Conservation (phyloP, 2,113 vertebrate genomes). For the Lipophrys pholis region DNA sequence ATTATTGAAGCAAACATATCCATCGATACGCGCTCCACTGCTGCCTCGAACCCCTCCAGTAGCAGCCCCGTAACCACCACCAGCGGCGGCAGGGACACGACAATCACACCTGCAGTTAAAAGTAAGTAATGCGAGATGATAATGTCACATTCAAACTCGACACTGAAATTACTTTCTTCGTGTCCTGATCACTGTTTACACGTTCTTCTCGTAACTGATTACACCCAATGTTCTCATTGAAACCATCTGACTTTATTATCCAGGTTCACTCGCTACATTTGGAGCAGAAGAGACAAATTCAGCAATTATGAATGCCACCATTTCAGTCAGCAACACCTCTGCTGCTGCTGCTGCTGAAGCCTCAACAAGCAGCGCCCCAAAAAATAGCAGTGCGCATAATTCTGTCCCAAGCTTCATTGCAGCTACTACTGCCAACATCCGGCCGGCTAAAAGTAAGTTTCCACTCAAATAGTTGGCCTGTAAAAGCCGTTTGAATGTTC, state of each 20-base stretch:
- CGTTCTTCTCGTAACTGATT: neutral
- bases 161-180: neutral
- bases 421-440: conserved; percentile 39
- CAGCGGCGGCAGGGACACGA: conserved; percentile 11
- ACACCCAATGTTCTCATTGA: too few species aligned
- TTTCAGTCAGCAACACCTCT: conserved; percentile 22
- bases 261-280: conserved; percentile 74
- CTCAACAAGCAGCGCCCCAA: conserved; percentile 30
- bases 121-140: conserved; percentile 57
- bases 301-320: conserved; percentile 31
- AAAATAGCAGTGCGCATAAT: conserved; percentile 14
- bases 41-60: conserved; percentile 36
- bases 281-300: conserved; percentile 66
- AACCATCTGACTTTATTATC: neutral
- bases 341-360: conserved; percentile 32
- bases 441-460: conserved; percentile 77
- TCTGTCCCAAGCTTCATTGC: conserved; percentile 8
- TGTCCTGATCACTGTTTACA: too few species aligned
- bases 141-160: neutral
- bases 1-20: conserved; percentile 39
- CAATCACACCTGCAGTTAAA: conserved; percentile 44
- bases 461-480: too few species aligned
- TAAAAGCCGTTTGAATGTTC: too few species aligned
- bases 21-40: conserved; percentile 37
- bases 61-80: conserved; percentile 20